Percentiles rank a stretch among this genome's conserved stretches.
phyloP scores from a whole-genome alignment of 2,888 invertebrate species.

The Calliopum simillimum region DNA sequence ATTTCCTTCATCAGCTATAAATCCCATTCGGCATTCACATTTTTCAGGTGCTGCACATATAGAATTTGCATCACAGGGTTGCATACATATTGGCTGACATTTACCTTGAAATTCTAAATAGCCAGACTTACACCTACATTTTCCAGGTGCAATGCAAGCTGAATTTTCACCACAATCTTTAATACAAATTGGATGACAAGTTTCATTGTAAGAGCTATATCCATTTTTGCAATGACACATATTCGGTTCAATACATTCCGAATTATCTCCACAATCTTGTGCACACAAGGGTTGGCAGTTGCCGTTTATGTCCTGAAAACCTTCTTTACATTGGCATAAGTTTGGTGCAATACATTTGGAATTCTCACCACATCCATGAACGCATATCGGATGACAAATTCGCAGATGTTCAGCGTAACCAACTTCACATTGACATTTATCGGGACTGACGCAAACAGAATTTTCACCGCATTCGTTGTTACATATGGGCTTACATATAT shows the following conservation, averaged over 20 bases:
- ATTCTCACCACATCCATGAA: not conserved
- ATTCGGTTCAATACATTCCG: constrained; percentile 14
- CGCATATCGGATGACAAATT: constrained; percentile 18
- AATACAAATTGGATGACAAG: not conserved
- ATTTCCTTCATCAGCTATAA: too few relatives aligned
- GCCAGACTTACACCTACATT: not conserved
- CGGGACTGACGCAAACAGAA: constrained; percentile 4
- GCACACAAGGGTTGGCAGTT: constrained; percentile 8
- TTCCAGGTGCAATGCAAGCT: too few relatives aligned
- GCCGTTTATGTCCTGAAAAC: not conserved
- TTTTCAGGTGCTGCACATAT: too few relatives aligned
- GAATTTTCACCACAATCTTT: too few relatives aligned
- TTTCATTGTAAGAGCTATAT: not conserved
- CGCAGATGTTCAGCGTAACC: constrained; percentile 4
- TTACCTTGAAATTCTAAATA: not conserved
- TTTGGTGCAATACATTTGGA: constrained; percentile 24
- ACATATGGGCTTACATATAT: not conserved
- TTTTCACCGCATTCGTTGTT: not conserved
- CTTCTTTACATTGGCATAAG: constrained; percentile 11
- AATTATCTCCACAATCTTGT: constrained; percentile 8
- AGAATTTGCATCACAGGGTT: too few relatives aligned
- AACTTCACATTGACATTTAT: constrained; percentile 14
- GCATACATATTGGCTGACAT: too few relatives aligned
- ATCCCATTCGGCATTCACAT: not conserved
- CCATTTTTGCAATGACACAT: constrained; percentile 10